Evolutionary conservation across 2,113 vertebrate genomes (phyloP).

Genomic region (Pygoscelis antarcticus): DNA sequence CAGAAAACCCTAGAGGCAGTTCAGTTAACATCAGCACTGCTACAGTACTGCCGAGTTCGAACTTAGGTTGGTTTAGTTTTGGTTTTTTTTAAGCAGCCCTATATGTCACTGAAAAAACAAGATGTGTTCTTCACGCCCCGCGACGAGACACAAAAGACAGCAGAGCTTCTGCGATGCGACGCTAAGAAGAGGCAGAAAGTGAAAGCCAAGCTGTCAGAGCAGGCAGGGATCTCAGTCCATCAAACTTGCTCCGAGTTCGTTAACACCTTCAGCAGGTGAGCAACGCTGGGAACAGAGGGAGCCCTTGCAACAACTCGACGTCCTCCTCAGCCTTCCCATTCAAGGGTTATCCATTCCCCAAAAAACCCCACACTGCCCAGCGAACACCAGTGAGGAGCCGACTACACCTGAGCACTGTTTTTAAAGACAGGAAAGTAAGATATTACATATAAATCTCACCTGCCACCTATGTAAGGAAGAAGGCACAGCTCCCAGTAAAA

Average conservation of each 20-base stretch:
- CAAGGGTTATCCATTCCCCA: background rate
- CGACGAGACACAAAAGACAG: background rate
- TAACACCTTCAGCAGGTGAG: background rate
- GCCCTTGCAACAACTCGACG: background rate
- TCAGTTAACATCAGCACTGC: background rate
- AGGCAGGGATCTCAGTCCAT: background rate
- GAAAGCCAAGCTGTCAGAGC: background rate
- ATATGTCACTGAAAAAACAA: background rate
- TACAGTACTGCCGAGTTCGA: background rate
- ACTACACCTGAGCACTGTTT: background rate
- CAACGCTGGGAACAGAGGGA: background rate
- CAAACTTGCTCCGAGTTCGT: background rate
- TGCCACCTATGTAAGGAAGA: rapidly evolving
- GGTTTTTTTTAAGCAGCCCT: background rate
- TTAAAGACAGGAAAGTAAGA: background rate
- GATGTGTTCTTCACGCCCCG: background rate
- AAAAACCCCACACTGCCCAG: background rate
- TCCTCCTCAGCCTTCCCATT: background rate
- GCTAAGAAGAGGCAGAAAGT: background rate
- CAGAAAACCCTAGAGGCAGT: background rate
- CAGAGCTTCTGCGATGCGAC: background rate
- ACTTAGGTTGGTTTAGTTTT: background rate
- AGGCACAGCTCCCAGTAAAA: background rate
- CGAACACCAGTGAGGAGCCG: background rate
- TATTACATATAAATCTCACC: background rate